Evolutionary conservation across 1,140 invertebrate genomes (phyloP).

Genomic region (Drosophila gunungcola): DNA sequence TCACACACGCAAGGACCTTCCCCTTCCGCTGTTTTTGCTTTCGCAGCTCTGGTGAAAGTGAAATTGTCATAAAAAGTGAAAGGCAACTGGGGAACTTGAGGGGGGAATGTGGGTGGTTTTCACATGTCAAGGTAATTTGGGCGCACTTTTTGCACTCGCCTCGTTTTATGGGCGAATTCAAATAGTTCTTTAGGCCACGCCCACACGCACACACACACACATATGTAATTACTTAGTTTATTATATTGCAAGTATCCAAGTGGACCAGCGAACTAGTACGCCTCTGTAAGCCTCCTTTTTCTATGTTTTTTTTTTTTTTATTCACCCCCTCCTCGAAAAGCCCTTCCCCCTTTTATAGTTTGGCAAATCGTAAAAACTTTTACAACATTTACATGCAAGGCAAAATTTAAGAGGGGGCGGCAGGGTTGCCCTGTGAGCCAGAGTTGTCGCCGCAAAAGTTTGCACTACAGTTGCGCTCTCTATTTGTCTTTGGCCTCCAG

Average conservation of each 20-base stretch:
- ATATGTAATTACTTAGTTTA: constrained; percentile 80
- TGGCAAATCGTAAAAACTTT: constrained; percentile 82
- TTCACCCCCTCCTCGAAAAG: background rate
- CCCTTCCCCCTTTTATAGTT: constrained; percentile 70
- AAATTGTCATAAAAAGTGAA: constrained; percentile 81
- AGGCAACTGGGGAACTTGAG: constrained; percentile 62
- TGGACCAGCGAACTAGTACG: constrained; percentile 17
- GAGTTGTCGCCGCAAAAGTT: constrained; percentile 77
- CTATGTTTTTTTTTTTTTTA: background rate
- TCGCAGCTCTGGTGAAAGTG: constrained; percentile 57
- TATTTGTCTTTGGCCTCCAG: constrained; percentile 65
- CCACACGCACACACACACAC: constrained; percentile 26
- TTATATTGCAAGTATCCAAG: constrained; percentile 75
- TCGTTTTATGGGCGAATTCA: constrained; percentile 76
- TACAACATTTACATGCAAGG: constrained; percentile 78
- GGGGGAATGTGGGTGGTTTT: constrained; percentile 7
- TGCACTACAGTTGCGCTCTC: constrained; percentile 50
- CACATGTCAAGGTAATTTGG: constrained; percentile 81
- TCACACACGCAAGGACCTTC: constrained; percentile 62
- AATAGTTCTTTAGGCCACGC: constrained; percentile 62
- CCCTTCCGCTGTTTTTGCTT: background rate
- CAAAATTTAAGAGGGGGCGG: constrained; percentile 9
- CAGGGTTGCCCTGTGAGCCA: constrained; percentile 36
- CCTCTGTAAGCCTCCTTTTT: background rate
- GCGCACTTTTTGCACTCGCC: constrained; percentile 73